Evolutionary conservation across 2,888 invertebrate genomes (phyloP), one percentile per base, ranked within the genome.

Genomic region (Lepidochrysops patricia): DNA sequence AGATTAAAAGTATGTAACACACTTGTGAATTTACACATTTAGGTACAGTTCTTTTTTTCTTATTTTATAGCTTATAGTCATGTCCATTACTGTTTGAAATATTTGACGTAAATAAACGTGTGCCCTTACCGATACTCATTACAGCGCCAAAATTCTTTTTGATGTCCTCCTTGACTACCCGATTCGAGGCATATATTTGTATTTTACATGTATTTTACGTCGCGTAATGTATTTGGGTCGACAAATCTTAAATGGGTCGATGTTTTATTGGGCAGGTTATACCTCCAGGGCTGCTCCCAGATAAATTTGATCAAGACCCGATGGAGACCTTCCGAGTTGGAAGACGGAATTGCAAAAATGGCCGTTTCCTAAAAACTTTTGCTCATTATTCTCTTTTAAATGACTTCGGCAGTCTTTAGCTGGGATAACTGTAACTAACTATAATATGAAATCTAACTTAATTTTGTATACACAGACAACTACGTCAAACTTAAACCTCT

Each of bases 281-380:
- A 52, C 27, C 13, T 26, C 27, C 7, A 52, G 27, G 52, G 13
- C 52, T 26, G 26, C 9, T 52, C 26, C 26, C 26, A 27, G 9
- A 52, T 52, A 52, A 13, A 52, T 52, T 52, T 13, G 26, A 52
- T 52, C 52, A 52, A 23, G 27, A n/a, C 13, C 26, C 25, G 27
- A 23, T 48, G 48, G 23, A 52, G 27, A 52, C 26, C 26, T 26
- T 52, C 27, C 52, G 13, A 52, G 52, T 52, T 52, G 7, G 52
- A 52, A 7, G 13, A 2, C 1, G 43, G 15, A 43, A 43, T 15
- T 27, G 27, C 19, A 43, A 43, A 43, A 43, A 43, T 43, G 4
- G 43, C 43, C 43, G 23, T 23, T 43, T 43, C 43, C 19, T 43
- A 19, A 19, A 4, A 43, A 43, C 43, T 43, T 43, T 9, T 1